Evolutionary conservation across 2,888 invertebrate species (phyloP).

Genomic region (Invenusta paracnida): DNA sequence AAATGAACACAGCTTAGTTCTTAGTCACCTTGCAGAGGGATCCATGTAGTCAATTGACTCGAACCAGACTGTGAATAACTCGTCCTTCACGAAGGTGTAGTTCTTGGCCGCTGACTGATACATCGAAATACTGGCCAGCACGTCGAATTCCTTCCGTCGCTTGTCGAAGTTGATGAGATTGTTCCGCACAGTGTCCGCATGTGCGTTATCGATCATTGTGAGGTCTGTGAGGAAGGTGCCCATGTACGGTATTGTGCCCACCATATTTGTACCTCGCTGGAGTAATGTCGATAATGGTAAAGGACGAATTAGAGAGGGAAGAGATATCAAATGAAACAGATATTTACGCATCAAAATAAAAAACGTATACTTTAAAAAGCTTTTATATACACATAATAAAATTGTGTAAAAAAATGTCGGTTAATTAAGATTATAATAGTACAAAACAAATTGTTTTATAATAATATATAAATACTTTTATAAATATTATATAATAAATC

Average conservation of each 20-base stretch:
- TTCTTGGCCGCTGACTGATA: slow-evolving; percentile 93
- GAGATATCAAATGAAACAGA: too few species aligned
- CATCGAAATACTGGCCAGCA: slow-evolving; percentile 88
- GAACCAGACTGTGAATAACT: slow-evolving; percentile 89
- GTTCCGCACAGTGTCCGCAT: slow-evolving; percentile 60
- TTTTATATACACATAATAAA: too few species aligned
- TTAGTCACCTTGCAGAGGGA: too few species aligned
- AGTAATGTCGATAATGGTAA: too few species aligned
- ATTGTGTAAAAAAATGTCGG: too few species aligned
- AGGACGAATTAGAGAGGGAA: too few species aligned
- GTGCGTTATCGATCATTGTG: slow-evolving; percentile 93
- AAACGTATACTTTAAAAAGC: too few species aligned
- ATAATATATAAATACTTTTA: background rate
- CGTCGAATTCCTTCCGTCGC: slow-evolving; percentile 93
- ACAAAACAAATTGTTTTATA: background rate
- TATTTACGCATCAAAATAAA: too few species aligned
- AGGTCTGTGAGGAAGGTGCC: slow-evolving; percentile 96
- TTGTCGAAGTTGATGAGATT: slow-evolving; percentile 96
- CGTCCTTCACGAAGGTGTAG: slow-evolving; percentile 79
- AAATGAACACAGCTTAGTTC: too few species aligned
- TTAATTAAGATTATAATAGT: too few species aligned
- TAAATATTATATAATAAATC: background rate
- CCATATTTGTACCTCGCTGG: background rate
- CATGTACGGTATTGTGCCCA: slow-evolving; percentile 88
- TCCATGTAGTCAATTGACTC: slow-evolving; percentile 67